Conservation (phyloP, 2,113 vertebrate species). For the Mormoops blainvillei region DNA sequence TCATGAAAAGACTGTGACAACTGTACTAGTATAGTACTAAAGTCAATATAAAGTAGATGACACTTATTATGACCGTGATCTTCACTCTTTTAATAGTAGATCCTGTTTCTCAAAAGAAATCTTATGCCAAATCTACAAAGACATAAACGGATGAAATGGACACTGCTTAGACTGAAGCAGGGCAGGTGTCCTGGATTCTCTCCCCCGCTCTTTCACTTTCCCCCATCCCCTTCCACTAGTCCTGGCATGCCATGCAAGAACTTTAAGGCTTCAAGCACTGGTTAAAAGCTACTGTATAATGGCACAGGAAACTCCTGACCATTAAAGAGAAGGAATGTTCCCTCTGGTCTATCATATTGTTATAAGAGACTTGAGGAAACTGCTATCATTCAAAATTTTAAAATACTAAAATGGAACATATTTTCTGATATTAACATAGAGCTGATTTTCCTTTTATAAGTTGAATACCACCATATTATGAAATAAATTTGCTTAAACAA, state of each 20-base stretch:
- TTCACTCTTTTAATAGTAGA: neutral
- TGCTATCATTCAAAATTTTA: neutral
- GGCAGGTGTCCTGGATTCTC: neutral
- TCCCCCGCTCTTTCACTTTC: neutral
- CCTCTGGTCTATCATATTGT: neutral
- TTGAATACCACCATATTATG: neutral
- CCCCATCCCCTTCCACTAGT: neutral
- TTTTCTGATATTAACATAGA: neutral
- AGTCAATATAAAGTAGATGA: neutral
- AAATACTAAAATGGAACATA: conserved; percentile 2
- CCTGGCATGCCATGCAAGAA: neutral
- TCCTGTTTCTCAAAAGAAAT: neutral
- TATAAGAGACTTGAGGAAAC: neutral
- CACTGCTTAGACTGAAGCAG: neutral
- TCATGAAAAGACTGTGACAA: neutral
- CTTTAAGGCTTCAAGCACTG: neutral
- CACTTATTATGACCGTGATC: neutral
- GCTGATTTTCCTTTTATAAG: neutral
- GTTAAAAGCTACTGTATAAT: neutral
- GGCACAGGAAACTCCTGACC: neutral
- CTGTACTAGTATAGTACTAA: neutral
- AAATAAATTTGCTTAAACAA: neutral
- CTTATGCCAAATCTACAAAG: neutral
- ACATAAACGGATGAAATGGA: neutral
- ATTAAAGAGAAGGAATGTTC: neutral